Base-by-base conservation (phyloP, 2,888 invertebrate genomes). In the Anthoptus insignis region DNA sequence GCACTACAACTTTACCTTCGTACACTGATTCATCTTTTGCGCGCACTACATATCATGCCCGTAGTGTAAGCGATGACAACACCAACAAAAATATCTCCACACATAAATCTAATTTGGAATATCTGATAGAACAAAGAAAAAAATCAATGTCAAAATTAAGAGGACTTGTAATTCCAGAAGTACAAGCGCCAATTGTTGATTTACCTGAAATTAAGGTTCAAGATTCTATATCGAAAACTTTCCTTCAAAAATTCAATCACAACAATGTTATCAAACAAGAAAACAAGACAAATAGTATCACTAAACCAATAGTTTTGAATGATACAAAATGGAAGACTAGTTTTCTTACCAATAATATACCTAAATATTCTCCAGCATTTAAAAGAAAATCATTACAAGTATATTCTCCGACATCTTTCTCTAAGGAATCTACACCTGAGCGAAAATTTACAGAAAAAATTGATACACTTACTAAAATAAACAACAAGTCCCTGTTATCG, bases 101-200 rank as follows among this genome's bases (percentile, higher is more conserved):
- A 73, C 94, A 95, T 70, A 95, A 95, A 81, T 95, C 95, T 1
- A 96, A 96, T 68, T 93, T 97, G 78, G 96, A 96, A 76, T 95
- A 96, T 74, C 88, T 98, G 73, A 95, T 97, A 74, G 98, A 98
- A 84, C 97, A 97, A 82, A 94, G 98, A 63, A 95, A 96, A 72
- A 96, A 96, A 79, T 96, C 97, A 19, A 95, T 97, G 87, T 97
- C 97, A 2, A 98, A 98, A 86, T 87, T 98, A 66, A 95, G 97
- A 78, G 98, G 98, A n/a, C 89, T 98, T 75, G 97, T 97, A 32
- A 98, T 98, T 81, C 98, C 98, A 4, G 98, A 98, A 87, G 93
- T 94, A 61, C 95, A 95, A 80, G 84, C 86, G 19, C 94, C 95
- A 37, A 94, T 96, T 58, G 92, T 96, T 53, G 97, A 97, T 87